Evolutionary conservation across 1,140 invertebrate genomes (phyloP).

Genomic region (Drosophila setifemur): DNA sequence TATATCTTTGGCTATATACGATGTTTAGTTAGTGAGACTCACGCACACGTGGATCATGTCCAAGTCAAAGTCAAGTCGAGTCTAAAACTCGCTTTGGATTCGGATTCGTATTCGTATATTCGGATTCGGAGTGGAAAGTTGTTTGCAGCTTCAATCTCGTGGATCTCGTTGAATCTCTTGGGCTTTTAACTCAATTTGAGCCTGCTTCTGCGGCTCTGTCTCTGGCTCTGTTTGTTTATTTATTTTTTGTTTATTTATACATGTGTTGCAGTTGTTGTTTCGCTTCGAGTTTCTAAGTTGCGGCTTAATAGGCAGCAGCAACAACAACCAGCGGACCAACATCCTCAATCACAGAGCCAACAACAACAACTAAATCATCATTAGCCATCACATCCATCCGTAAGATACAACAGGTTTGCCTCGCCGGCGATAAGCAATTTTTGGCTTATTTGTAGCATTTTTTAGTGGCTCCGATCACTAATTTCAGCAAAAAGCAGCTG

Average conservation of each 20-base stretch:
- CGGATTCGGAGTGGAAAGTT: slow-evolving; percentile 68
- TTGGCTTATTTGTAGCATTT: not conserved
- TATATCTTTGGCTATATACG: not conserved
- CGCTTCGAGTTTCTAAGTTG: slow-evolving; percentile 53
- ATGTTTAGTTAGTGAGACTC: slow-evolving; percentile 24
- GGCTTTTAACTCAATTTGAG: slow-evolving; percentile 76
- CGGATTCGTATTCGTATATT: slow-evolving; percentile 20
- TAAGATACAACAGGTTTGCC: slow-evolving; percentile 43
- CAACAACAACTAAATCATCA: slow-evolving; percentile 49
- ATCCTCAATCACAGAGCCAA: slow-evolving; percentile 37
- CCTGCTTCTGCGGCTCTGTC: slow-evolving; percentile 4
- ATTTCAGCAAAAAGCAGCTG: too few species aligned
- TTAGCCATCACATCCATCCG: slow-evolving; percentile 42
- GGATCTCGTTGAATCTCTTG: slow-evolving; percentile 61
- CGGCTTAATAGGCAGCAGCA: slow-evolving; percentile 50
- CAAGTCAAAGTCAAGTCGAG: slow-evolving; percentile 57
- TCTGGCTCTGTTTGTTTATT: slow-evolving; percentile 53
- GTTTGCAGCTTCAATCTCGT: slow-evolving; percentile 55
- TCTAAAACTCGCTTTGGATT: slow-evolving; percentile 50
- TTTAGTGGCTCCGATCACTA: not conserved
- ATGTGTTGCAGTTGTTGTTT: slow-evolving; percentile 48
- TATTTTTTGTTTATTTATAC: slow-evolving; percentile 57
- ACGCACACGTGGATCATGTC: slow-evolving; percentile 66
- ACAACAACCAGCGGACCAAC: slow-evolving; percentile 24
- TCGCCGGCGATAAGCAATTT: slow-evolving; percentile 15